Conservation (phyloP, 2,113 vertebrate genomes). For the Chunga burmeisteri region DNA sequence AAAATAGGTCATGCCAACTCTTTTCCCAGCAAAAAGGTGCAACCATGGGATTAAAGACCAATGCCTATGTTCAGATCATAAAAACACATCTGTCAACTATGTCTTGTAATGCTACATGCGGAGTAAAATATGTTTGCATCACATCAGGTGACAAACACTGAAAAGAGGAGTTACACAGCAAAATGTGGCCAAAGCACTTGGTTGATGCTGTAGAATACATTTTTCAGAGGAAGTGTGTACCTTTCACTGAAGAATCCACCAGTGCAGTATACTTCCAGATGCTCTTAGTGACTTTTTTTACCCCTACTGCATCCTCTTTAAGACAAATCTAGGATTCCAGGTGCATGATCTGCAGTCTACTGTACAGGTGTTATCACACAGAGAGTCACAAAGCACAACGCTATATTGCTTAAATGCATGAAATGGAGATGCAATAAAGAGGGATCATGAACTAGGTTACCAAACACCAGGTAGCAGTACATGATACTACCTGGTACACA, state of each 20-base stretch:
- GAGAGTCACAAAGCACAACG: background rate
- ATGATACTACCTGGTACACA: background rate
- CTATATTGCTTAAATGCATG: background rate
- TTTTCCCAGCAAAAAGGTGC: background rate
- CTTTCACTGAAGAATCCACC: background rate
- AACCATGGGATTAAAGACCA: background rate
- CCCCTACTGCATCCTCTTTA: background rate
- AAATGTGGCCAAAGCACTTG: background rate
- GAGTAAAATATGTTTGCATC: background rate
- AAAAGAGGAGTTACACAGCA: background rate
- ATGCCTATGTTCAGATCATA: background rate
- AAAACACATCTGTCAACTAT: background rate
- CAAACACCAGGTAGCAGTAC: background rate
- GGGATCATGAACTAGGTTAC: background rate
- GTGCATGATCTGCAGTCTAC: background rate
- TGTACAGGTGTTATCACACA: background rate
- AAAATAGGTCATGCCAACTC: constrained; percentile 31
- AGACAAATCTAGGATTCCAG: background rate
- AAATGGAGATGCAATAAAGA: background rate
- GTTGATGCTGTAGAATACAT: background rate
- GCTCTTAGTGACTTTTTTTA: background rate
- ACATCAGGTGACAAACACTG: background rate
- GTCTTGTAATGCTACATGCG: background rate
- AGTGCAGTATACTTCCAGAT: background rate
- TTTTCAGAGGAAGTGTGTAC: background rate